These are phyloP conservation scores for Rhopilema esculentum DNA, from an alignment of 30 jellyfish, hydroid and myxozoan species.

Conservation along the genomic window DNA sequence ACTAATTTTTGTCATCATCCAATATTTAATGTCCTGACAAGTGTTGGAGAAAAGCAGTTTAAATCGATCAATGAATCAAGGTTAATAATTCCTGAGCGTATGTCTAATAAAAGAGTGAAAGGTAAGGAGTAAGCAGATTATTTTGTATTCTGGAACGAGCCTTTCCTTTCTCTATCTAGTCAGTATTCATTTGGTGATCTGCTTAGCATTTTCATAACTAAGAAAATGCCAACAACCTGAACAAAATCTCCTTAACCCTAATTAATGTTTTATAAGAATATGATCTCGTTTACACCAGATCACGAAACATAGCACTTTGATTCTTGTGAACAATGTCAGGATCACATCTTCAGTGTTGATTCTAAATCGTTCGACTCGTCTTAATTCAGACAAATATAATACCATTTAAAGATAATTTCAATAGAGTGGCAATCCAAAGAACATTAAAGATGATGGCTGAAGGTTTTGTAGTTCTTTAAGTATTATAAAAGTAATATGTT, in stretches of 20 bases:
- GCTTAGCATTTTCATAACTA: background rate
- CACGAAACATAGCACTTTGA: background rate
- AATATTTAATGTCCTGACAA: too few species aligned
- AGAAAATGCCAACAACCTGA: background rate
- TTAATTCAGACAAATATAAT: background rate
- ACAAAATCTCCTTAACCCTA: background rate
- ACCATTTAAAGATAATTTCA: background rate
- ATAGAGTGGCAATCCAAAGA: too few species aligned
- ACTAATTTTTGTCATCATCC: too few species aligned
- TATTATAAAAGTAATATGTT: too few species aligned
- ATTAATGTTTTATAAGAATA: background rate
- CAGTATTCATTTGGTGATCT: background rate
- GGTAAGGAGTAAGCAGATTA: too few species aligned
- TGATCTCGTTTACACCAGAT: background rate
- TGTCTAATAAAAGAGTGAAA: too few species aligned
- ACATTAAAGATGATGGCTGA: too few species aligned
- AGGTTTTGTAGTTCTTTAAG: too few species aligned
- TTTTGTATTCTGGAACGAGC: background rate
- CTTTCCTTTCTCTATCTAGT: background rate
- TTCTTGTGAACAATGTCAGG: background rate
- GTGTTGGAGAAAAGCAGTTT: too few species aligned
- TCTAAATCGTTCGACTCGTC: background rate
- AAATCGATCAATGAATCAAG: too few species aligned
- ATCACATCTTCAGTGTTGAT: background rate
- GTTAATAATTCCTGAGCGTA: too few species aligned